Conservation (phyloP, 1,140 invertebrate species). For the Idris sp. region DNA sequence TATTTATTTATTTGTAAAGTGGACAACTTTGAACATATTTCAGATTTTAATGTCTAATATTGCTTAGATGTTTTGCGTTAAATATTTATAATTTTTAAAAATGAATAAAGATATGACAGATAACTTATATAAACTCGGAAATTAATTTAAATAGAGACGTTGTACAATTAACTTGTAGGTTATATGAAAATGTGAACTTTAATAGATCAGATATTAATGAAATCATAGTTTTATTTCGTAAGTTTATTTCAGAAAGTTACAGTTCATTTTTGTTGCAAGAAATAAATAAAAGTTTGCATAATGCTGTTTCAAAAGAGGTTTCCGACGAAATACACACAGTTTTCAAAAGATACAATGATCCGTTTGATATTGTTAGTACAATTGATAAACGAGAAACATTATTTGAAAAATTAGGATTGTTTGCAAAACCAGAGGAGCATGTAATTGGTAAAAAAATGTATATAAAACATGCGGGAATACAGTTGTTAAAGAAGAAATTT, state of each 20-base stretch:
- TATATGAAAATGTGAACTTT: constrained; percentile 32
- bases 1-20: no score
- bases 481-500: no score
- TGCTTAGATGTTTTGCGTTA: no score
- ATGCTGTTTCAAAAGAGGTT: constrained; percentile 16
- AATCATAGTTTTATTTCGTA: constrained; percentile 5
- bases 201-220: constrained; percentile 17
- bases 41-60: no score
- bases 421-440: constrained; percentile 5
- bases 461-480: constrained; percentile 1
- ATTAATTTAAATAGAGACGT: constrained; percentile 25
- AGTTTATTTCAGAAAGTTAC: constrained; percentile 28
- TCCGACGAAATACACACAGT: constrained; percentile 4
- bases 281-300: constrained; percentile 11
- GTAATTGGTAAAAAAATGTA: constrained; percentile 4
- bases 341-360: constrained; percentile 22
- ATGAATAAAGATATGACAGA: constrained; percentile 1
- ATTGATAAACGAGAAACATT: constrained; percentile 12
- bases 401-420: constrained; percentile 10
- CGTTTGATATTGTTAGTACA: constrained; percentile 13
- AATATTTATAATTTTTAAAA: no score
- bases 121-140: constrained; percentile 7
- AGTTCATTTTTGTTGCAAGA: constrained; percentile 28
- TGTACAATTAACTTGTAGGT: constrained; percentile 11
- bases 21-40: no score